Conservation (phyloP, 2,797 vertebrate genomes). For the Champsocephalus gunnari region DNA sequence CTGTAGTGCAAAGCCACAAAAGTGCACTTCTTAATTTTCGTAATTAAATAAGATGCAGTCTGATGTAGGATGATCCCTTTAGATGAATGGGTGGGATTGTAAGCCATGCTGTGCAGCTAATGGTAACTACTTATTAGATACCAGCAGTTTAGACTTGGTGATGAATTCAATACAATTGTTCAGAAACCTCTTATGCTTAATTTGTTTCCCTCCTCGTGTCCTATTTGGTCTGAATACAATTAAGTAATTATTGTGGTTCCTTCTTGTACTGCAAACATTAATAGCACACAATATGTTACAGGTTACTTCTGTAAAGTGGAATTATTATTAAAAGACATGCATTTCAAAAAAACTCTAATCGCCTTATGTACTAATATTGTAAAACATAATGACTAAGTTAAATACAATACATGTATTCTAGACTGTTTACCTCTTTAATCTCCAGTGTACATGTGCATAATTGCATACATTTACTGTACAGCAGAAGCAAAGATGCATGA, state of each 20-base stretch:
- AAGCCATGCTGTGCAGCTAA: slow-evolving; percentile 15
- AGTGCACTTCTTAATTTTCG: slow-evolving; percentile 57
- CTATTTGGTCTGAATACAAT: neutral
- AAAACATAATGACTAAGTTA: neutral
- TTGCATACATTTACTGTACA: slow-evolving; percentile 1
- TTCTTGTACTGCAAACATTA: slow-evolving; percentile 3
- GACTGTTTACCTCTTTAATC: neutral
- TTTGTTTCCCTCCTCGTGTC: neutral
- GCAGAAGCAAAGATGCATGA: neutral
- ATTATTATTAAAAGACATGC: neutral
- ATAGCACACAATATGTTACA: neutral
- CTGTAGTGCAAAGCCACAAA: slow-evolving; percentile 54
- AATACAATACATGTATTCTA: neutral
- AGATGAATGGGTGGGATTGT: slow-evolving; percentile 30
- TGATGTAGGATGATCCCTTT: slow-evolving; percentile 49
- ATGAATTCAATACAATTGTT: slow-evolving; percentile 14
- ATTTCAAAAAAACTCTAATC: neutral
- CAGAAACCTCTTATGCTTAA: neutral
- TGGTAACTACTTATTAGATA: neutral
- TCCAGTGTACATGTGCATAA: neutral
- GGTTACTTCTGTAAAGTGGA: neutral
- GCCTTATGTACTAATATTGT: slow-evolving; percentile 13
- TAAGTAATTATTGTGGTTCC: neutral
- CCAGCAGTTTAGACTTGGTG: neutral
- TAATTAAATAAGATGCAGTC: slow-evolving; percentile 67